phyloP scores from a whole-genome alignment of 2,113 vertebrate genomes.

The Stegostoma tigrinum region DNA sequence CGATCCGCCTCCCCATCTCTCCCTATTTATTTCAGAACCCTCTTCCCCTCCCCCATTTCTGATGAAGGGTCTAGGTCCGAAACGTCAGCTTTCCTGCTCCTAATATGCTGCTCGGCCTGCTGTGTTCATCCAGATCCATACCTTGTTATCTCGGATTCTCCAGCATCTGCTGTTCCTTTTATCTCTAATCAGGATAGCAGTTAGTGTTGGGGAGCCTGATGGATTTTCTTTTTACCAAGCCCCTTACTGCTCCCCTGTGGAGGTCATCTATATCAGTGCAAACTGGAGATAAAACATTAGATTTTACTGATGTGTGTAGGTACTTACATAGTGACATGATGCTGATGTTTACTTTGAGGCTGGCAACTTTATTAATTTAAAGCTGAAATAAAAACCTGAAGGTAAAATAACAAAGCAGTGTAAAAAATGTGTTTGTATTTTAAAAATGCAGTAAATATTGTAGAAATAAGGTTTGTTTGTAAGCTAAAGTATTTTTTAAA shows the following conservation, averaged over 20 bases:
- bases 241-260: neutral
- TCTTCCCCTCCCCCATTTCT: too few relatives aligned
- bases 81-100: too few relatives aligned
- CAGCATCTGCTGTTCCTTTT: too few relatives aligned
- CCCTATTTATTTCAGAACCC: too few relatives aligned
- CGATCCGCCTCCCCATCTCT: too few relatives aligned
- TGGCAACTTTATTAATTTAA: neutral
- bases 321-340: neutral
- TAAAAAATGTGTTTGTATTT: neutral
- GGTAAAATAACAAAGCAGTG: neutral
- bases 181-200: neutral
- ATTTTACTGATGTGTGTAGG: neutral
- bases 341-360: neutral
- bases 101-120: too few relatives aligned
- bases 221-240: neutral
- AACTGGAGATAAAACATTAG: neutral
- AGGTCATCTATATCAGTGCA: neutral
- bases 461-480: neutral
- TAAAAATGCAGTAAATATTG: neutral
- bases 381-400: neutral
- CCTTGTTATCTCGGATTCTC: too few relatives aligned
- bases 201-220: neutral
- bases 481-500: neutral
- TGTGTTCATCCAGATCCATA: too few relatives aligned
- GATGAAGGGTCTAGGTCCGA: too few relatives aligned